Percentiles rank a stretch among this genome's conserved stretches.
phyloP scores from a whole-genome alignment of 2,888 invertebrate species.

The Gastracanthus pulcherrimus region DNA sequence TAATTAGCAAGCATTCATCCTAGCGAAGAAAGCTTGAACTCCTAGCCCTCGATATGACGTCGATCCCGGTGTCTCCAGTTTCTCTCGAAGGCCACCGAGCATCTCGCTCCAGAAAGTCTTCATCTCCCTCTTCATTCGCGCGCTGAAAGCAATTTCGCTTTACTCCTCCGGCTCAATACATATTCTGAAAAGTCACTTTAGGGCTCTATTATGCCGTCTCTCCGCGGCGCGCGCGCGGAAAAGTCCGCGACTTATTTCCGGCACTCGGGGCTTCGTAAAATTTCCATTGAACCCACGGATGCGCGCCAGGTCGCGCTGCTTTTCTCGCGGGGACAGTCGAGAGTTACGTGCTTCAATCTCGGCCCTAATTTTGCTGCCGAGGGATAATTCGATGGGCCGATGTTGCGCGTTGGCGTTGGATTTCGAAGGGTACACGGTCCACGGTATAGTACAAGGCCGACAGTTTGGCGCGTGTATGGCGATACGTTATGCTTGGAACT shows the following conservation, averaged over 20 bases:
- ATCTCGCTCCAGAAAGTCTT: not conserved
- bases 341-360: not conserved
- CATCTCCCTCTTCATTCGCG: not conserved
- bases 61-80: not conserved
- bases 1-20: not conserved
- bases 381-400: not conserved
- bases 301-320: not conserved
- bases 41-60: not conserved
- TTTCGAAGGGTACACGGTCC: not conserved
- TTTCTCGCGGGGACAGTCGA: not conserved
- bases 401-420: not conserved
- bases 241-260: conserved; percentile 25
- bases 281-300: conserved; percentile 1
- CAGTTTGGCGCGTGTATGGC: too few relatives aligned
- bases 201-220: conserved; percentile 1
- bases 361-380: not conserved
- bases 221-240: not conserved
- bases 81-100: not conserved
- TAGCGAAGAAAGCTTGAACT: not conserved
- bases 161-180: not conserved
- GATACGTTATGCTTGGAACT: too few relatives aligned
- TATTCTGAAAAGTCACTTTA: conserved; percentile 39
- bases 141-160: conserved; percentile 1
- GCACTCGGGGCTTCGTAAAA: conserved; percentile 9
- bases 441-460: too few relatives aligned